A percentile compares a stretch with the other conserved stretches of the same genome.
These are phyloP conservation scores for Limanda limanda DNA, from an alignment of 2,113 vertebrate species.

Conservation along the genomic window DNA sequence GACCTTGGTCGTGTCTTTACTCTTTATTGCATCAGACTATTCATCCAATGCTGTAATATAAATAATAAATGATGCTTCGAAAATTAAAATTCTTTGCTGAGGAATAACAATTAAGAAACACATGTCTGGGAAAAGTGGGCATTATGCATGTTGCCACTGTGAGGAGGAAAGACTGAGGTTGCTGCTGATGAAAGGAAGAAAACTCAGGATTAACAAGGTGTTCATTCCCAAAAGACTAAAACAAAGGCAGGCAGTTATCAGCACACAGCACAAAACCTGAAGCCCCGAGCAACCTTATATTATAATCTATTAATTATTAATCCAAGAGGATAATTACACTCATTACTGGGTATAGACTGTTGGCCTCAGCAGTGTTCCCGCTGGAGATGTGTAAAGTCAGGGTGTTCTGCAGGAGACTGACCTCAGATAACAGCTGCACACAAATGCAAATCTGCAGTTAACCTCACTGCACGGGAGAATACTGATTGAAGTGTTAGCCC, in stretches of 20 bases:
- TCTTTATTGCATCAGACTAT: slow-evolving; percentile 12
- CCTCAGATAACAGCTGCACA: slow-evolving; percentile 31
- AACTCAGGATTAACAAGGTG: not conserved
- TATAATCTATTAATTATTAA: slow-evolving; percentile 32
- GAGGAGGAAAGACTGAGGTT: not conserved
- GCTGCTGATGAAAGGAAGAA: slow-evolving; percentile 6
- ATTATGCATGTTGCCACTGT: too few species aligned
- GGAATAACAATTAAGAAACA: not conserved
- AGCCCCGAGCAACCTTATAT: not conserved
- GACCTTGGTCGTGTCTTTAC: slow-evolving; percentile 46
- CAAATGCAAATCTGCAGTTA: slow-evolving; percentile 19
- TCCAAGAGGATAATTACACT: slow-evolving; percentile 47
- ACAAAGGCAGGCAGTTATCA: slow-evolving; percentile 15
- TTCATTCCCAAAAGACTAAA: not conserved
- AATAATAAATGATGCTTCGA: slow-evolving; percentile 37
- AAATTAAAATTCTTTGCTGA: slow-evolving; percentile 18
- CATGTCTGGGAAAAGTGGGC: slow-evolving; percentile 4
- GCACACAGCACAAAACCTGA: slow-evolving; percentile 19
- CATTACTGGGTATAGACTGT: slow-evolving; percentile 29
- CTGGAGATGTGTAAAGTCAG: slow-evolving; percentile 25
- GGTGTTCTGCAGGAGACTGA: slow-evolving; percentile 29
- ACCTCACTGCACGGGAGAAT: slow-evolving; percentile 35
- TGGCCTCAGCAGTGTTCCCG: slow-evolving; percentile 37
- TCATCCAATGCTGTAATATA: slow-evolving; percentile 4
- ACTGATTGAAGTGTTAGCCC: slow-evolving; percentile 33